phyloP scores from a whole-genome alignment of 2,888 invertebrate genomes.

The Eutolmus rufibarbis region DNA sequence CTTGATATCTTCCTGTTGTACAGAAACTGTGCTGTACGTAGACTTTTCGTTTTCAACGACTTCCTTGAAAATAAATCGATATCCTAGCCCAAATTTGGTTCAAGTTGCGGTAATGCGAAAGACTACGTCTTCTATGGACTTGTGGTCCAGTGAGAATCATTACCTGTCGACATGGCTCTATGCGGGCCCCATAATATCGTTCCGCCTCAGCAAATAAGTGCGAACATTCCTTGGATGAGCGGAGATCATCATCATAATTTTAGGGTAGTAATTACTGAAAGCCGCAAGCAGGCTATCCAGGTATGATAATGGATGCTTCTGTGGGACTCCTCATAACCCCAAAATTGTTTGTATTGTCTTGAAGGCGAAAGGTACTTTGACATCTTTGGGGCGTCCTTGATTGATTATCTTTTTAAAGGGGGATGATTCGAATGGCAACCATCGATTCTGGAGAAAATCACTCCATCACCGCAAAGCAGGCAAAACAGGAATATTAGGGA shows the following conservation, averaged over 20 bases:
- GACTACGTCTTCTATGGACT: neutral
- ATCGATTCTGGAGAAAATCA: neutral
- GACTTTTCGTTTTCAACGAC: neutral
- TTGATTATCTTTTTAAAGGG: conserved; percentile 2
- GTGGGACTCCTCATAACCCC: conserved; percentile 13
- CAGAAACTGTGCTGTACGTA: neutral
- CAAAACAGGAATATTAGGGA: neutral
- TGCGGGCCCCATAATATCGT: neutral
- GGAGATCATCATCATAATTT: conserved; percentile 19
- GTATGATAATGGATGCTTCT: conserved; percentile 21
- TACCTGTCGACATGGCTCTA: neutral
- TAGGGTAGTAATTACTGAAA: conserved; percentile 17
- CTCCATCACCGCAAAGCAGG: neutral
- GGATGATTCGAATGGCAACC: neutral
- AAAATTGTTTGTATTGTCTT: conserved; percentile 13
- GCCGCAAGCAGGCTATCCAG: neutral
- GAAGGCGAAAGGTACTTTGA: conserved; percentile 8
- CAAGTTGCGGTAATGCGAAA: neutral
- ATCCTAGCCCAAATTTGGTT: neutral
- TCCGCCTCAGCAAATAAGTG: neutral
- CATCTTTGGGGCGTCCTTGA: conserved; percentile 8
- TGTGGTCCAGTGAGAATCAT: neutral
- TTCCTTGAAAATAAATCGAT: neutral
- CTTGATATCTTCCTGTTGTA: neutral
- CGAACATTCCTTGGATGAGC: conserved; percentile 4